Percentiles rank a stretch among this genome's conserved stretches.
Conservation (phyloP, 1,140 invertebrate genomes). For the Acromyrmex echinatior region DNA sequence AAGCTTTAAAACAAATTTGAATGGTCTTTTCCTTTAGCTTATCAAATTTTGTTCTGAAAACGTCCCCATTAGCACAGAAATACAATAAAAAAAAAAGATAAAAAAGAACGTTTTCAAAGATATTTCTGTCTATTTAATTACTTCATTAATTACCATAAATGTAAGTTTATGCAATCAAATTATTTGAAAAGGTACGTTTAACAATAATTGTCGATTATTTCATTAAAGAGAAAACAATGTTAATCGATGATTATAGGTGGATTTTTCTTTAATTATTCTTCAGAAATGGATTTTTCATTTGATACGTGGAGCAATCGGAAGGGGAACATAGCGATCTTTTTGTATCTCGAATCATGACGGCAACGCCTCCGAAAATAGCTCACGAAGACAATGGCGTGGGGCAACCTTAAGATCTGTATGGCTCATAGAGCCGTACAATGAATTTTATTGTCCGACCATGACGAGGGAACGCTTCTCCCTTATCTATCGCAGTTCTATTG, state of each 20-base stretch:
- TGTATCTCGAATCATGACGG: slow-evolving; percentile 68
- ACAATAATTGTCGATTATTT: background rate
- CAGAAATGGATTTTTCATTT: slow-evolving; percentile 15
- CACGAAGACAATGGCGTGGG: slow-evolving; percentile 67
- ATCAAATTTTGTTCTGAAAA: background rate
- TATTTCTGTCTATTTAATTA: background rate
- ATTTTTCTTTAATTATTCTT: slow-evolving; percentile 44
- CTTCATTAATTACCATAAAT: background rate
- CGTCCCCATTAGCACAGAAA: background rate
- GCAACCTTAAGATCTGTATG: slow-evolving; percentile 58
- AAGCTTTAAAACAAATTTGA: background rate
- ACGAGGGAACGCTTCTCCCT: slow-evolving; percentile 40
- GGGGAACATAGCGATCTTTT: slow-evolving; percentile 69
- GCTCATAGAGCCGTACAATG: slow-evolving; percentile 30
- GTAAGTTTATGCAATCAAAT: background rate
- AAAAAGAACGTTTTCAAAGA: background rate
- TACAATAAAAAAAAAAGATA: background rate
- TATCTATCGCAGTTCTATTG: slow-evolving; percentile 28
- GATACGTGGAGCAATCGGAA: slow-evolving; percentile 54
- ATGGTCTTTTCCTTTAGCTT: background rate
- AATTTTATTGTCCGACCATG: slow-evolving; percentile 59
- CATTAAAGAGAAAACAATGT: slow-evolving; percentile 13
- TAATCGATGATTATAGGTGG: slow-evolving; percentile 14
- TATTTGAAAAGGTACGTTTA: background rate
- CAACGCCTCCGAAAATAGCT: slow-evolving; percentile 65